A percentile compares a stretch with the other conserved stretches of the same genome.
Conservation (phyloP, 1,140 invertebrate genomes). For the Brachionus plicatilis region DNA sequence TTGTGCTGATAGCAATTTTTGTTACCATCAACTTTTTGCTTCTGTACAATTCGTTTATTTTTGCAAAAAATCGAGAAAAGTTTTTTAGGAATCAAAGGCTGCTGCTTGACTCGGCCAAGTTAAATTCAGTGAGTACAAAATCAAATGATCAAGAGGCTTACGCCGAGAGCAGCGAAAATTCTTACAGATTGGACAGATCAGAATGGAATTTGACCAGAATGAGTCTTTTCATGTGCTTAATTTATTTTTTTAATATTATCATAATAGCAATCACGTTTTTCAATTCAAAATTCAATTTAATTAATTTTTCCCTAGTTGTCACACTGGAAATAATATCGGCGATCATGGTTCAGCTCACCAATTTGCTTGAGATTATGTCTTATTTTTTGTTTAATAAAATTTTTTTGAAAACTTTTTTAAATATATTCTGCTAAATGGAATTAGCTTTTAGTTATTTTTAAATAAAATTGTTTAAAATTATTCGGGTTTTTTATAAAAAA, state of each 20-base stretch:
- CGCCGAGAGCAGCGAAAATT: neutral
- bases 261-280: neutral
- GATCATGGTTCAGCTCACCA: neutral
- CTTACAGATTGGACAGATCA: neutral
- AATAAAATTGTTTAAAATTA: too few relatives aligned
- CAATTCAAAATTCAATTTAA: conserved; percentile 7
- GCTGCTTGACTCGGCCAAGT: neutral
- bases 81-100: neutral
- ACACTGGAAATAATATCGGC: neutral
- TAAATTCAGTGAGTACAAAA: neutral
- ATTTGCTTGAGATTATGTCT: neutral
- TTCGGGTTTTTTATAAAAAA: too few relatives aligned
- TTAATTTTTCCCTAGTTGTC: neutral
- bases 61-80: neutral
- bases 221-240: conserved; percentile 13
- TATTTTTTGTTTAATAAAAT: conserved; percentile 25
- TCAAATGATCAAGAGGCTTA: neutral
- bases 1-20: neutral
- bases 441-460: neutral
- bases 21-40: neutral
- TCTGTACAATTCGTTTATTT: neutral
- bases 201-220: conserved; percentile 26
- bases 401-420: neutral
- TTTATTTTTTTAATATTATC: neutral
- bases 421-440: neutral